phyloP scores from a whole-genome alignment of 2,888 invertebrate genomes.

The Aleiodes testaceus region DNA sequence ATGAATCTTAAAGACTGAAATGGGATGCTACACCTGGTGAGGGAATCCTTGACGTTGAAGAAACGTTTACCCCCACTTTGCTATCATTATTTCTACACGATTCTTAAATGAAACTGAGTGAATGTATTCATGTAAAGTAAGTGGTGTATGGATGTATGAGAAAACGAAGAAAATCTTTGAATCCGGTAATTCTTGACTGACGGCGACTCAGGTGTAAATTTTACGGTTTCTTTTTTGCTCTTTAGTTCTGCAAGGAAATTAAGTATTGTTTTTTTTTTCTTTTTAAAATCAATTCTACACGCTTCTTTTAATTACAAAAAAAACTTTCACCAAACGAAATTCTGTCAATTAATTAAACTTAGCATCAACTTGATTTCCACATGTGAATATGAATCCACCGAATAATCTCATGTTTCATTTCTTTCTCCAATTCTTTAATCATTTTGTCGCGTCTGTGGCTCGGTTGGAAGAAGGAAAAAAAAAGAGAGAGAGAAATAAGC shows the following conservation, averaged over 20 bases:
- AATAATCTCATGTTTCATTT: not conserved
- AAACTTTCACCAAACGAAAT: too few species aligned
- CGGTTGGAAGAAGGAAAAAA: not conserved
- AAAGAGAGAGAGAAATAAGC: not conserved
- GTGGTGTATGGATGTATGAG: conserved; percentile 1
- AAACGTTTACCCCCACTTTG: conserved; percentile 26
- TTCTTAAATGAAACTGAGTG: conserved; percentile 2
- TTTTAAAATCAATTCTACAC: too few species aligned
- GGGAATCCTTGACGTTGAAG: conserved; percentile 20
- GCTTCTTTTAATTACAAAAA: too few species aligned
- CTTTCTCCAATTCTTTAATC: conserved; percentile 8
- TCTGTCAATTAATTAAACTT: too few species aligned
- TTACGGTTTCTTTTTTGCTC: too few species aligned
- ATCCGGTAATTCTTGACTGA: conserved; percentile 14
- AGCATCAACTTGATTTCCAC: too few species aligned
- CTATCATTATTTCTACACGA: conserved; percentile 23
- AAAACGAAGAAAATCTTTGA: not conserved
- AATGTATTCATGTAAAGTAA: not conserved
- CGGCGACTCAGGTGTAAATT: too few species aligned
- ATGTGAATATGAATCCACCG: too few species aligned
- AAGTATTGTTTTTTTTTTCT: too few species aligned
- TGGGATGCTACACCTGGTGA: conserved; percentile 47
- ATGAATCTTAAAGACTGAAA: conserved; percentile 40
- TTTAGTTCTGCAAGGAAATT: too few species aligned
- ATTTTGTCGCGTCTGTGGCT: conserved; percentile 17